Evolutionary conservation across 1,140 invertebrate genomes (phyloP).

Genomic region (Centruroides sculpturatus): DNA sequence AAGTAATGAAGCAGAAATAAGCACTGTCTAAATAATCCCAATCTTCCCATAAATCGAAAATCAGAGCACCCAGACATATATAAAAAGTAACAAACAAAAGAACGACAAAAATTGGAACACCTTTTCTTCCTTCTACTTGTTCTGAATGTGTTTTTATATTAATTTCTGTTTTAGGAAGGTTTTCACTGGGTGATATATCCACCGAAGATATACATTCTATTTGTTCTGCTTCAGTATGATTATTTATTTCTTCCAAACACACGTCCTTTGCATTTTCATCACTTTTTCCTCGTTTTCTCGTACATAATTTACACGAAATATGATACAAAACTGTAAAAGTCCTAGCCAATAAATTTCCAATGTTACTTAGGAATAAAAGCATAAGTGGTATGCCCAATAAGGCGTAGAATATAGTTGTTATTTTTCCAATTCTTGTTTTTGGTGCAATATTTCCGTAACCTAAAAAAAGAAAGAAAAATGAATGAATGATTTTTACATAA

Average conservation of each 20-base stretch:
- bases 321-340: conserved; percentile 33
- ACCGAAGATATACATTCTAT: background rate
- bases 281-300: no score
- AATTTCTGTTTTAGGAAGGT: background rate
- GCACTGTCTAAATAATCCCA: conserved; percentile 82
- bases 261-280: no score
- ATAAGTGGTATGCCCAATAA: conserved; percentile 67
- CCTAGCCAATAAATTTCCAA: conserved; percentile 64
- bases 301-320: background rate
- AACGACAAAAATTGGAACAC: conserved; percentile 69
- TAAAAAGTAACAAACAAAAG: conserved; percentile 76
- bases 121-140: conserved; percentile 5
- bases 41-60: conserved; percentile 58
- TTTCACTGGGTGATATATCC: background rate
- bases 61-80: conserved; percentile 68
- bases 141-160: background rate
- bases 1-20: conserved; percentile 90
- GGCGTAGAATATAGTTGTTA: conserved; percentile 76
- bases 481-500: no score
- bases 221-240: background rate
- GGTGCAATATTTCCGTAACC: conserved; percentile 66
- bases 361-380: conserved; percentile 67
- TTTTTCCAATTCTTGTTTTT: conserved; percentile 55
- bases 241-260: no score
- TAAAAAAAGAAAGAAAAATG: conserved; percentile 25